phyloP scores from a whole-genome alignment of 2,113 vertebrate genomes.

The Mixornis gularis region DNA sequence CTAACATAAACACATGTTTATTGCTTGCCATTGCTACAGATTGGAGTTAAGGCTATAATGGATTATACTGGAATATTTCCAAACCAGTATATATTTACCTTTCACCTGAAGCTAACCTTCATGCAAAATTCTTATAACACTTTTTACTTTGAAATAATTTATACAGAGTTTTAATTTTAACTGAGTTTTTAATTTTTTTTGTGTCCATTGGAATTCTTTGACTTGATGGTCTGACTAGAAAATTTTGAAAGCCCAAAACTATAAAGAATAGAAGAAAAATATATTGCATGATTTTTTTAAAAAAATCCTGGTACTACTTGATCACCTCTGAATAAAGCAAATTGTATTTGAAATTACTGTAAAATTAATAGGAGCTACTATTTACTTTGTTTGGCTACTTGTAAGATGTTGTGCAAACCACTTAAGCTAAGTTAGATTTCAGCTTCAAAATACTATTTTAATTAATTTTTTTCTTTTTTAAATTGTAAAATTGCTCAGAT shows the following conservation, averaged over 20 bases:
- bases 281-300: not conserved
- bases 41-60: not conserved
- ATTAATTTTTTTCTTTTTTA: not conserved
- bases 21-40: not conserved
- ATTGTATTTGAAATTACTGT: not conserved
- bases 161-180: not conserved
- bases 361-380: not conserved
- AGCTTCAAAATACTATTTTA: not conserved
- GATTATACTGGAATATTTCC: not conserved
- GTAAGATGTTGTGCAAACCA: not conserved
- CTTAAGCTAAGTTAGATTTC: not conserved
- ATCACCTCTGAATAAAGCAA: not conserved
- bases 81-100: not conserved
- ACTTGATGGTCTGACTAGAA: not conserved
- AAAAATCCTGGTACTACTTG: not conserved
- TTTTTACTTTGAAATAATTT: not conserved
- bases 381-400: not conserved
- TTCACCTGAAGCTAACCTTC: not conserved
- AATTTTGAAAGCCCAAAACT: not conserved
- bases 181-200: not conserved
- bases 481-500: not conserved
- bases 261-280: not conserved
- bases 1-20: not conserved
- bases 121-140: not conserved
- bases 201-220: not conserved